These are phyloP conservation scores for Helicolenus hilgendorfi DNA, from an alignment of 2,797 vertebrate genomes.

Conservation along the genomic window DNA sequence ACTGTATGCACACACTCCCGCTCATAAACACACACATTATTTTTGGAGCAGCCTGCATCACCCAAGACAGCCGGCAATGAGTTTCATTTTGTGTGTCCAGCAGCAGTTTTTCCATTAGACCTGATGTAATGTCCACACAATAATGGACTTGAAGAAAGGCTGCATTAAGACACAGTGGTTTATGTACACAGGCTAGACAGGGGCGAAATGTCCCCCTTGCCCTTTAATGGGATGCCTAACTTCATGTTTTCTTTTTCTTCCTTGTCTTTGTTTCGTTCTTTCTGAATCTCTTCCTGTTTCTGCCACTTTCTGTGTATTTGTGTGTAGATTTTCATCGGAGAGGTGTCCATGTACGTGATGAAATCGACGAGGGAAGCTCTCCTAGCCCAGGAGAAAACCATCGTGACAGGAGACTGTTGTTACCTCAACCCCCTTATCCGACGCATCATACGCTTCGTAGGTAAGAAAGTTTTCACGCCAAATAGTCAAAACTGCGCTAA, in stretches of 20 bases:
- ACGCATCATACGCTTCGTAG: constrained; percentile 96
- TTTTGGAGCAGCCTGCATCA: constrained; percentile 40
- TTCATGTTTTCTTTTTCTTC: not conserved
- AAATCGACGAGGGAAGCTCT: constrained; percentile 96
- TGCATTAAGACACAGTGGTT: constrained; percentile 60
- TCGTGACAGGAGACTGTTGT: constrained; percentile 98
- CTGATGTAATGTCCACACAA: constrained; percentile 73
- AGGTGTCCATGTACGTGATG: constrained; percentile 98
- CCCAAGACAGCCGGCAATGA: constrained; percentile 47
- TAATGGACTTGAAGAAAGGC: constrained; percentile 72
- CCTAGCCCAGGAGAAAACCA: constrained; percentile 97
- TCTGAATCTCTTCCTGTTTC: not conserved
- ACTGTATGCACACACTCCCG: not conserved
- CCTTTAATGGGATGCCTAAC: constrained; percentile 13
- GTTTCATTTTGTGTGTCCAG: constrained; percentile 73
- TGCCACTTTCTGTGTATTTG: not conserved
- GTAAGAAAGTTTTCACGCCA: constrained; percentile 83
- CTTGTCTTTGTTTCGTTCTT: not conserved
- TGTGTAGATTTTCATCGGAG: constrained; percentile 96
- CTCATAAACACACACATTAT: constrained; percentile 27
- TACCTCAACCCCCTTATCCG: constrained; percentile 97
- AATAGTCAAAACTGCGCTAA: not conserved
- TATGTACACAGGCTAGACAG: constrained; percentile 44
- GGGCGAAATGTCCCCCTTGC: constrained; percentile 30
- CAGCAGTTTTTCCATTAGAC: constrained; percentile 79